Base-by-base conservation (phyloP, 2,113 vertebrate species). In the Cygnus atratus region DNA sequence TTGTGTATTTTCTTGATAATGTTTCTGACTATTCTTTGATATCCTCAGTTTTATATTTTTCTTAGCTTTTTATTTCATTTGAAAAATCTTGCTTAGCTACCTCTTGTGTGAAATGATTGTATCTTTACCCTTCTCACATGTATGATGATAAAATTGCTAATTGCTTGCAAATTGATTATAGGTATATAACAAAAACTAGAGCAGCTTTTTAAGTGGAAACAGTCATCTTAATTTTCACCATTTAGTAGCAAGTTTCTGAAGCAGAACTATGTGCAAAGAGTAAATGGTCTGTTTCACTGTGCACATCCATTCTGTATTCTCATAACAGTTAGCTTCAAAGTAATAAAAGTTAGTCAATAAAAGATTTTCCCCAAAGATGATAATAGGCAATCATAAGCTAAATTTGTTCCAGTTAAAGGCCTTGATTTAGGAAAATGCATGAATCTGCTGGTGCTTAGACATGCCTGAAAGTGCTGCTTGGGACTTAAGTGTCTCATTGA, bases 381-480 rank as follows among this genome's bases (percentile, higher is more conserved):
- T 92, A 72, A 76, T 35, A 85, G 62, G 58, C 44, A 76, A 41
- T 87, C 20, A 7, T 67, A 90, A 58, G 65, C 90, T 58, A 25
- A 91, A 84, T 73, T 78, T 91, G 3, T 62, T 75, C 59, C 62
- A 70, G 13, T 70, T 95, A 57, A 87, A 92, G 74, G 13, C 35
- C 39, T 87, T 87, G 61, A 75, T 80, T 72, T 92, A 95, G 74
- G 77, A 76, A 82, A 73, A 78, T 68, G 44, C n/a, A n/a, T 58
- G 11, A 82, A 41, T 70, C 39, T 82, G 6, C 62, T 85, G 17
- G 10, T 82, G 78, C 16, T 75, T 87, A 67, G 11, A 72, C 66
- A 16, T 52, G 35, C 46, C 4, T 72, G 35, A 35, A 87, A 82
- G 22, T 57, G 48, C 71, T 90, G 71, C 33, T 67, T 0, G 1